Evolutionary conservation across 2,888 invertebrate genomes (phyloP), one percentile per base, ranked within the genome.

Genomic region (Chrysolina americana): DNA sequence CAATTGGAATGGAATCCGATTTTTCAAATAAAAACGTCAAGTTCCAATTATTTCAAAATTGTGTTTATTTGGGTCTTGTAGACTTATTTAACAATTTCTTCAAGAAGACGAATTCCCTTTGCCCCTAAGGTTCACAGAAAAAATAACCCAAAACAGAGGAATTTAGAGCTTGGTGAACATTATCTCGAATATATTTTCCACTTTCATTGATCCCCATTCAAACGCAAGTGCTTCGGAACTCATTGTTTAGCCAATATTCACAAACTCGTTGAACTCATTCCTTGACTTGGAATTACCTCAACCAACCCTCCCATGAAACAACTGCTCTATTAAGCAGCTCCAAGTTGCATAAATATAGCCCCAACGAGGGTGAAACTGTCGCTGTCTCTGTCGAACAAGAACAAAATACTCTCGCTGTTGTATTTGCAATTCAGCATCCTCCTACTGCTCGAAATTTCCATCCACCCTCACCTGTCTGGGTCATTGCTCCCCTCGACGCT

Each of bases 391-490:
- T 48, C 65, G 36, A 62, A 73, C 70, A 68, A 59, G 53, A 69
- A 63, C 68, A 68, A 71, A 73, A 72, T 62, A 71, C 71, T 73
- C 73, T 73, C 73, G 64, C 71, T 70, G 74, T 41, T 66, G 50
- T 68, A 75, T 77, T 73, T 69, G 71, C 75, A 71, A 73, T 73
- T 73, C 77, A 73, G 71, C 68, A 28, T 50, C 66, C 41, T 28
- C 50, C 50, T 28, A 48, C 66, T 44, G 13, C 71, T 71, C 62
- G 71, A 74, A 74, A 74, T 78, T 75, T 76, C 78, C 75, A 75
- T 76, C 78, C 75, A 75, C 78, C 79, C 76, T 79, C 78, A 83
- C 81, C 80, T 78, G 81, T 82, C 82, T 81, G 81, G 80, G 81
- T 78, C 75, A 71, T 79, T 81, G 80, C 75, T 79, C 79, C 77